Conservation (phyloP, 1,140 invertebrate species). For the Drosophila arawakana region DNA sequence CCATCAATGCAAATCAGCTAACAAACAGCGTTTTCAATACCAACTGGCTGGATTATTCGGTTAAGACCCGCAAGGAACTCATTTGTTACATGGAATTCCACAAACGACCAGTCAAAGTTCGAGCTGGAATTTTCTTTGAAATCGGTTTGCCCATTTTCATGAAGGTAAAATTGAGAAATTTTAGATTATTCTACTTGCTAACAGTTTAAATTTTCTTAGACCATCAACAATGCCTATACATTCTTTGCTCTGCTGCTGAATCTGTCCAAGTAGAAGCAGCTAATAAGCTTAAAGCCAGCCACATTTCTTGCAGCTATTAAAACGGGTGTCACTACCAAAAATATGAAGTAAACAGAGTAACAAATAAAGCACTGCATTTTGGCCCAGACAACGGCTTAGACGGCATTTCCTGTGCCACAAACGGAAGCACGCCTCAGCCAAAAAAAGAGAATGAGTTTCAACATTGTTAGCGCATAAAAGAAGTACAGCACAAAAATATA, state of each 20-base stretch:
- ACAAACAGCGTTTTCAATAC: constrained; percentile 67
- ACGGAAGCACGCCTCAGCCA: constrained; percentile 49
- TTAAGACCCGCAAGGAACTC: constrained; percentile 66
- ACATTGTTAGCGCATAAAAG: constrained; percentile 68
- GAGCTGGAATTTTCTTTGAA: constrained; percentile 73
- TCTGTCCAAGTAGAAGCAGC: constrained; percentile 58
- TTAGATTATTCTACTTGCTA: no score
- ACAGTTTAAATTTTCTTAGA: constrained; percentile 31
- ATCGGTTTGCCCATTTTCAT: constrained; percentile 77
- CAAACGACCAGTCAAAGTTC: constrained; percentile 62
- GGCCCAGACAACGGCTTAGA: constrained; percentile 18
- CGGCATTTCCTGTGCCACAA: constrained; percentile 22
- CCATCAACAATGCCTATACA: constrained; percentile 78
- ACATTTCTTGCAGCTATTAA: constrained; percentile 65
- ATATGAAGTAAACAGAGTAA: neutral
- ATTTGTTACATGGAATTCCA: constrained; percentile 74
- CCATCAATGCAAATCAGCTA: constrained; percentile 56
- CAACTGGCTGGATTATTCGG: constrained; percentile 72
- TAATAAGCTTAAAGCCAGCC: constrained; percentile 38
- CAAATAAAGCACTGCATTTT: constrained; percentile 29
- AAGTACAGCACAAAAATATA: constrained; percentile 48
- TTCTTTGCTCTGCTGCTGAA: constrained; percentile 76
- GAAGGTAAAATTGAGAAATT: constrained; percentile 53
- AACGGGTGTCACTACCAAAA: constrained; percentile 67
- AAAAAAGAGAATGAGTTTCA: constrained; percentile 14